phyloP scores from a whole-genome alignment of 35 echinoderm and acorn worm genomes.

The Lytechinus variegatus region DNA sequence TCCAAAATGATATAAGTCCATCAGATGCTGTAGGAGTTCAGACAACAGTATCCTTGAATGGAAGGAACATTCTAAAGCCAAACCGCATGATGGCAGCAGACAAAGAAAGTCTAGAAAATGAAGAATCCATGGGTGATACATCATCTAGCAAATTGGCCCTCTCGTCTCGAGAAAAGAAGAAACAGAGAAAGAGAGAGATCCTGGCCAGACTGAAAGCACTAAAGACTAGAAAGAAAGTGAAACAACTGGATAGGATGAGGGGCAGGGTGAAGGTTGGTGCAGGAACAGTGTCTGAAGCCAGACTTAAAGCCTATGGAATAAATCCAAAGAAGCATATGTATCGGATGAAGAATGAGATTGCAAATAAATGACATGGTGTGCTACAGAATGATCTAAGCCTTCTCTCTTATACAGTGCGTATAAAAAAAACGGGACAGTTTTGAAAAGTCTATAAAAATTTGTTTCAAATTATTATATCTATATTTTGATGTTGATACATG shows the following conservation, averaged over 20 bases:
- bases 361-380: slow-evolving; percentile 50
- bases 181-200: slow-evolving; percentile 30
- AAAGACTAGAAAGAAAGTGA: neutral
- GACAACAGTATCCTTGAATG: neutral
- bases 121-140: neutral
- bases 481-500: too few species aligned
- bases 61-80: neutral
- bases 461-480: neutral
- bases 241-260: neutral
- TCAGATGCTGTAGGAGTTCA: neutral
- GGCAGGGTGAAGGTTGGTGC: neutral
- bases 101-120: neutral
- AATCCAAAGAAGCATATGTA: slow-evolving; percentile 84
- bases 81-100: neutral
- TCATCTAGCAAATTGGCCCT: neutral
- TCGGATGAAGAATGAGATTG: slow-evolving; percentile 67
- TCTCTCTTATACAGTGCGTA: neutral
- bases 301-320: slow-evolving; percentile 91
- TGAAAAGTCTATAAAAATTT: neutral
- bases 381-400: neutral
- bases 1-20: neutral
- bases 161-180: slow-evolving; percentile 29
- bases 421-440: neutral
- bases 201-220: slow-evolving; percentile 35
- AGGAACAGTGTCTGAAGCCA: slow-evolving; percentile 65